Conservation (phyloP, 2,797 vertebrate genomes). For the Poeciliopsis presidionis region DNA sequence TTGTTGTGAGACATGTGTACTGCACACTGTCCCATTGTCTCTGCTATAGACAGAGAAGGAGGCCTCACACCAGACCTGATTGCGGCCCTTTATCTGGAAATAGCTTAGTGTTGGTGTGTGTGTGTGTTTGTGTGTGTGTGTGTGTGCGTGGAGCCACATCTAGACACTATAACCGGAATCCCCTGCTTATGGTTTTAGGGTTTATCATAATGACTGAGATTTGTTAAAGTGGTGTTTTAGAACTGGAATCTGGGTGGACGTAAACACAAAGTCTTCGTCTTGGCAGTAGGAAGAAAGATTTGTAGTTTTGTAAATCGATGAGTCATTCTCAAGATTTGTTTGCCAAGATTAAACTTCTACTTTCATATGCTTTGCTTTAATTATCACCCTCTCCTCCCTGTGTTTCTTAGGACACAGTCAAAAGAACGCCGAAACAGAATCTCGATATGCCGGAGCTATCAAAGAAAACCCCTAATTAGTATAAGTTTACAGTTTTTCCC, state of each 20-base stretch:
- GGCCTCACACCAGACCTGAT: conserved; percentile 65
- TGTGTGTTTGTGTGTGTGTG: conserved; percentile 14
- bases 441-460: background rate
- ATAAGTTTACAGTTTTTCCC: background rate
- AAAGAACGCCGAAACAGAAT: conserved; percentile 12
- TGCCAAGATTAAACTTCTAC: conserved; percentile 12
- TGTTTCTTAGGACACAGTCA: conserved; percentile 13
- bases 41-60: conserved; percentile 62
- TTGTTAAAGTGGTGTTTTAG: conserved; percentile 14
- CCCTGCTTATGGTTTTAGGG: conserved; percentile 50
- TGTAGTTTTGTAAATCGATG: background rate
- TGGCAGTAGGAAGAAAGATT: background rate
- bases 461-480: conserved; percentile 10
- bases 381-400: conserved; percentile 32
- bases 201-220: conserved; percentile 45
- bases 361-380: conserved; percentile 23
- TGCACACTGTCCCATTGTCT: conserved; percentile 80
- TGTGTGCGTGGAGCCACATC: conserved; percentile 64
- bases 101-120: conserved; percentile 30
- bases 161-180: conserved; percentile 35
- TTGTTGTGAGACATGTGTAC: conserved; percentile 74
- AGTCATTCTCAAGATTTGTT: conserved; percentile 5
- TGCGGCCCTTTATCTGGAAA: conserved; percentile 66
- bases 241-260: conserved; percentile 22
- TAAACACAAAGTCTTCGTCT: background rate